Evolutionary conservation across 2,797 vertebrate species (phyloP).

Genomic region (Acomys russatus): DNA sequence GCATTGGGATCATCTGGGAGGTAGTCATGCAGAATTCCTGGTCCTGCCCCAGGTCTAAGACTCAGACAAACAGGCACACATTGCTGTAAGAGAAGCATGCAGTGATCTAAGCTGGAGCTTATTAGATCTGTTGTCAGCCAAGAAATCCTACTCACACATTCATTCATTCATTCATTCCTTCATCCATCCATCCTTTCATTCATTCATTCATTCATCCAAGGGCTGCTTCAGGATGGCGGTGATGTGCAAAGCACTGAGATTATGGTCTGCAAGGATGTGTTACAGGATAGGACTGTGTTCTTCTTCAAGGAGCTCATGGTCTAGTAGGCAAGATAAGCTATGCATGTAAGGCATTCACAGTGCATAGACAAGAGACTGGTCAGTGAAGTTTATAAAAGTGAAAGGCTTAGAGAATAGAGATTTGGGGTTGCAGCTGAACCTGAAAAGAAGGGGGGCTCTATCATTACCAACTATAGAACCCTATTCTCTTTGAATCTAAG

Average conservation of each 20-base stretch:
- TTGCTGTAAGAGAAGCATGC: background rate
- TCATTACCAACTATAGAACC: constrained; percentile 36
- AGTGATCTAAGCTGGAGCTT: background rate
- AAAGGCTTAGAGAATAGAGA: background rate
- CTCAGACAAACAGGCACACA: background rate
- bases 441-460: constrained; percentile 26
- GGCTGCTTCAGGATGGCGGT: background rate
- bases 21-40: background rate
- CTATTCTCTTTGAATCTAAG: constrained; percentile 62
- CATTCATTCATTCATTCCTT: background rate
- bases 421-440: constrained; percentile 27
- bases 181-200: background rate
- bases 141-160: constrained; percentile 32
- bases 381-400: background rate
- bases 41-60: background rate
- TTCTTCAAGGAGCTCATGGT: constrained; percentile 7
- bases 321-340: constrained; percentile 37
- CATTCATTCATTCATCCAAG: constrained; percentile 16
- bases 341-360: constrained; percentile 11
- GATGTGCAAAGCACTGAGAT: background rate
- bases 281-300: background rate
- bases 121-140: background rate
- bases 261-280: background rate
- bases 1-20: background rate
- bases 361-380: background rate